A percentile compares a stretch with the other conserved stretches of the same genome.
Evolutionary conservation across 2,113 vertebrate species (phyloP).

Genomic region (Meles meles): DNA sequence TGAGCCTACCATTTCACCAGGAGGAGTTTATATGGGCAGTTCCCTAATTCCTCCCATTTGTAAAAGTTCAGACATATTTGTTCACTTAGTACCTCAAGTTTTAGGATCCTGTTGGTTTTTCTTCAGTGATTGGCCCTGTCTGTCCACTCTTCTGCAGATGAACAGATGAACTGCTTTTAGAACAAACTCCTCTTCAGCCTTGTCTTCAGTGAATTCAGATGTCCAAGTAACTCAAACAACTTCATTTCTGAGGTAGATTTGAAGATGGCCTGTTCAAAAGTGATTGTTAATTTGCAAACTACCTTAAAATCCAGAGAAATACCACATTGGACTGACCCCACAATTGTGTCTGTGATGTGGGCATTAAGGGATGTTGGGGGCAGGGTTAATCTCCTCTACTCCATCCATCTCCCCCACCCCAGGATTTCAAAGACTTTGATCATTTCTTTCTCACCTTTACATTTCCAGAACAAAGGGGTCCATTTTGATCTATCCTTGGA

Average conservation of each 20-base stretch:
- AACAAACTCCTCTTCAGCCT: background rate
- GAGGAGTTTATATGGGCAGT: too few species aligned
- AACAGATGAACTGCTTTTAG: background rate
- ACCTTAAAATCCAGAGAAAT: background rate
- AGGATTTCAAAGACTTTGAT: slow-evolving; percentile 57
- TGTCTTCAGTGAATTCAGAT: background rate
- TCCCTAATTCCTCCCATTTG: background rate
- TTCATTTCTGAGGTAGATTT: background rate
- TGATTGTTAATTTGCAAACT: background rate
- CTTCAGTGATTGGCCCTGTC: background rate
- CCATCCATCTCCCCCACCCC: background rate
- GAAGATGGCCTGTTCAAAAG: slow-evolving; percentile 43
- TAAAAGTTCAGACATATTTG: background rate
- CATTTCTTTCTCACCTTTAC: slow-evolving; percentile 51
- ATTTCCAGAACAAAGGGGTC: slow-evolving; percentile 66
- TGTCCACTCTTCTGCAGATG: background rate
- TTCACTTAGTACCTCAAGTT: background rate
- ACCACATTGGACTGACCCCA: background rate
- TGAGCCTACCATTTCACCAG: background rate
- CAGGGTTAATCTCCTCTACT: background rate
- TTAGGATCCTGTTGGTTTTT: background rate
- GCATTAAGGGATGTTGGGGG: background rate
- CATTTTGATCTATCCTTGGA: slow-evolving; percentile 72
- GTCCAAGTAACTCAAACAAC: background rate
- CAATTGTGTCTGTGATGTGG: slow-evolving; percentile 4